phyloP scores from a whole-genome alignment of 2,888 invertebrate genomes.

The Tricholauxania praeusta region DNA sequence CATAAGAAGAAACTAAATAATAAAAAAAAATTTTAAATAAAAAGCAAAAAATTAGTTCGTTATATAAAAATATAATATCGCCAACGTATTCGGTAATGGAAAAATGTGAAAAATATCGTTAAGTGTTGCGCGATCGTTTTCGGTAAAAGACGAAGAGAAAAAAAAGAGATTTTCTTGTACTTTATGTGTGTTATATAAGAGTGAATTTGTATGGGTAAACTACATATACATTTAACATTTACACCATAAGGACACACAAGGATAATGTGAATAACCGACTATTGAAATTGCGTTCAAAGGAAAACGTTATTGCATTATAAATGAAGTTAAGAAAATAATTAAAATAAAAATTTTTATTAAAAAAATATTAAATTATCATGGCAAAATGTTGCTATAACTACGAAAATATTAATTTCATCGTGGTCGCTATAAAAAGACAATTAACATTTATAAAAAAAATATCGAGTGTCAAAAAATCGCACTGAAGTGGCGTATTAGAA shows the following conservation, averaged over 20 bases:
- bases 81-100: too few relatives aligned
- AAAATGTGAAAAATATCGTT: background rate
- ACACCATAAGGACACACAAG: too few relatives aligned
- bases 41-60: background rate
- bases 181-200: background rate
- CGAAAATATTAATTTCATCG: too few relatives aligned
- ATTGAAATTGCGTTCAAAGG: too few relatives aligned
- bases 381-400: too few relatives aligned
- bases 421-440: background rate
- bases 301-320: too few relatives aligned
- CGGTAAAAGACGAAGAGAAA: background rate
- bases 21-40: slow-evolving; percentile 1
- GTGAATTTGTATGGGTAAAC: slow-evolving; percentile 4
- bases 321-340: too few relatives aligned
- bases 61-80: slow-evolving; percentile 8
- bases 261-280: too few relatives aligned
- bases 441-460: slow-evolving; percentile 30
- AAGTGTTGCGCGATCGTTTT: too few relatives aligned
- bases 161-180: slow-evolving; percentile 3
- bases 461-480: slow-evolving; percentile 50
- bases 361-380: too few relatives aligned
- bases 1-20: slow-evolving; percentile 19
- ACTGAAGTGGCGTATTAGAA: slow-evolving; percentile 43
- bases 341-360: too few relatives aligned
- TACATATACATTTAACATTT: too few relatives aligned